Percentiles rank a stretch among this genome's conserved stretches.
Conservation (phyloP, 2,797 vertebrate genomes). For the Neopelma chrysocephalum region DNA sequence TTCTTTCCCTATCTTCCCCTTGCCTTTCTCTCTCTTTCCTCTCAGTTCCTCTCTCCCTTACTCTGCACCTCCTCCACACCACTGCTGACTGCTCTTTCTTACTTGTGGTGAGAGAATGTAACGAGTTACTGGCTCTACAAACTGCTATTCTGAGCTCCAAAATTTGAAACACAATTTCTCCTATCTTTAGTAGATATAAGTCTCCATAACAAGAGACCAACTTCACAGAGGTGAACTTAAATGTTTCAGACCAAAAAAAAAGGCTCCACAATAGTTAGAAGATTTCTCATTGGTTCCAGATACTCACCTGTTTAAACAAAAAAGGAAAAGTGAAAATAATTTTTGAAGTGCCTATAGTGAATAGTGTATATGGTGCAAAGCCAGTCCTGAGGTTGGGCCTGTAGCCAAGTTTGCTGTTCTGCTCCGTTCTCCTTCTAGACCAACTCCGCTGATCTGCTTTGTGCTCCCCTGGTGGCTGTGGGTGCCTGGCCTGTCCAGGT, state of each 20-base stretch:
- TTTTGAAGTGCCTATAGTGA: background rate
- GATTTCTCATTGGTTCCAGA: background rate
- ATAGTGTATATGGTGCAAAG: background rate
- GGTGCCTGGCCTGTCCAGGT: background rate
- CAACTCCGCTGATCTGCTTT: fast-evolving
- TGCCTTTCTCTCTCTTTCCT: background rate
- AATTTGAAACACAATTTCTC: background rate
- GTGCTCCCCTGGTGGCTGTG: fast-evolving
- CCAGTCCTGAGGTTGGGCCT: background rate
- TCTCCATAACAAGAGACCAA: background rate
- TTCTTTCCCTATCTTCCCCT: background rate
- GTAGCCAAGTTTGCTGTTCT: background rate
- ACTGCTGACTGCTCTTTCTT: background rate
- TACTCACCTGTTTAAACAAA: background rate
- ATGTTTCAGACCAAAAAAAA: background rate
- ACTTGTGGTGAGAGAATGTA: background rate
- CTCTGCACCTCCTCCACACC: background rate
- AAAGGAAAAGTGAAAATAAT: background rate
- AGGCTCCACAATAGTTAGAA: background rate
- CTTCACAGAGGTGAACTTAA: background rate
- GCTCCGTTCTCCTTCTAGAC: background rate
- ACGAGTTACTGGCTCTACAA: background rate
- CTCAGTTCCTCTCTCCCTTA: background rate
- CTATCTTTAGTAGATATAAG: background rate
- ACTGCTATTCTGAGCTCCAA: background rate